Evolutionary conservation across 2,888 invertebrate genomes (phyloP).

Genomic region (Rhimphoctona megacephalus): DNA sequence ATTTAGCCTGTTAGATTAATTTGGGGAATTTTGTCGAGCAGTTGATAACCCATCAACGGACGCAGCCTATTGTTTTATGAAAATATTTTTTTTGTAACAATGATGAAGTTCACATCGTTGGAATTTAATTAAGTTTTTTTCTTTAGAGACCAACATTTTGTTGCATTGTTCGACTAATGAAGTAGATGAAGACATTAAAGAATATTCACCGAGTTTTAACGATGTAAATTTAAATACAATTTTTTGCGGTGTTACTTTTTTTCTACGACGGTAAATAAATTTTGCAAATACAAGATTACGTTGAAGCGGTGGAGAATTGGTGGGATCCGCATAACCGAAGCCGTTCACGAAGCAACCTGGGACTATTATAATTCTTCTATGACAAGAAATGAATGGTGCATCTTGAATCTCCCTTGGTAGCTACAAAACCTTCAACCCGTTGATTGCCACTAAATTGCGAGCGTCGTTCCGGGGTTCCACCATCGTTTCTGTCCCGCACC

Average conservation of each 20-base stretch:
- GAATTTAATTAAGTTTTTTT: background rate
- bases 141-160: background rate
- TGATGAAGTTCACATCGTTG: background rate
- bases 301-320: conserved; percentile 33
- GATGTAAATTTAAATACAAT: background rate
- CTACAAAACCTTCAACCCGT: conserved; percentile 83
- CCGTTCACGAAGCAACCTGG: conserved; percentile 63
- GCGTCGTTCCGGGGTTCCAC: conserved; percentile 67
- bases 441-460: conserved; percentile 84
- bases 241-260: background rate
- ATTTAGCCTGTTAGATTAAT: background rate
- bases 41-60: background rate
- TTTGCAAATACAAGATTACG: conserved; percentile 10
- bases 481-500: conserved; percentile 62
- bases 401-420: conserved; percentile 80
- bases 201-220: background rate
- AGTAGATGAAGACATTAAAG: background rate
- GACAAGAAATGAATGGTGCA: conserved; percentile 82
- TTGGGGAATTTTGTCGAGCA: background rate
- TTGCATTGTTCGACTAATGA: conserved; percentile 2
- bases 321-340: background rate
- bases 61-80: background rate
- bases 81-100: background rate
- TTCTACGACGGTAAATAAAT: conserved; percentile 2
- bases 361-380: conserved; percentile 79